Percentiles rank a stretch among this genome's conserved stretches.
Conservation (phyloP, 2,888 invertebrate genomes). For the Noctua janthina region DNA sequence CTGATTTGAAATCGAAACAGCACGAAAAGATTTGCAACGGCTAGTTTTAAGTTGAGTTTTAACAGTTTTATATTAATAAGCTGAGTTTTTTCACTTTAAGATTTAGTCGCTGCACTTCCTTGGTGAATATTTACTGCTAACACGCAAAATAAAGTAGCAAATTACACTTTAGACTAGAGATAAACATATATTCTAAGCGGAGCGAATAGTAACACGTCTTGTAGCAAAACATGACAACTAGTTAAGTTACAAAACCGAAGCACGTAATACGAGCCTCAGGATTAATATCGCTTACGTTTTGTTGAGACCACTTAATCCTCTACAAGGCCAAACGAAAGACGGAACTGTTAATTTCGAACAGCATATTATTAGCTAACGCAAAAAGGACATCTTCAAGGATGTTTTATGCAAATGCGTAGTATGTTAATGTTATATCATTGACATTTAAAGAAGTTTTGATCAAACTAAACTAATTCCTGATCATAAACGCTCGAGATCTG, state of each 20-base stretch:
- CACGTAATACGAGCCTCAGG: constrained; percentile 14
- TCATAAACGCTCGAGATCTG: not conserved
- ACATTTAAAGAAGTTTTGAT: not conserved
- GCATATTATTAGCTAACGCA: constrained; percentile 4
- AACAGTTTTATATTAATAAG: too few species aligned
- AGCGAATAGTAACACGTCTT: too few species aligned
- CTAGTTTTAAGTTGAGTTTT: too few species aligned
- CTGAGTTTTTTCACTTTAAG: too few species aligned
- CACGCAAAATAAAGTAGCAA: too few species aligned
- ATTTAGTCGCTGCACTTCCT: too few species aligned
- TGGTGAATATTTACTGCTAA: too few species aligned
- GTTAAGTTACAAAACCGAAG: constrained; percentile 2
- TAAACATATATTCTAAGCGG: too few species aligned
- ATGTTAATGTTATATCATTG: not conserved
- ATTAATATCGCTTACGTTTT: constrained; percentile 29
- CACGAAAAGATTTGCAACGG: too few species aligned
- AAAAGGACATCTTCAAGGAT: constrained; percentile 17
- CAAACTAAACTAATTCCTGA: not conserved
- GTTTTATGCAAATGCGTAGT: constrained; percentile 1
- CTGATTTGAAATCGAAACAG: too few species aligned
- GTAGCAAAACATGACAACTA: too few species aligned
- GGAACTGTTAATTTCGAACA: constrained; percentile 1
- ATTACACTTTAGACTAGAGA: too few species aligned
- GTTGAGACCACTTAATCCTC: constrained; percentile 22
- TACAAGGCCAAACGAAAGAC: constrained; percentile 6